These are phyloP conservation scores for Trypoxylus dichotomus DNA, from an alignment of 1,140 invertebrate species.

Conservation along the genomic window DNA sequence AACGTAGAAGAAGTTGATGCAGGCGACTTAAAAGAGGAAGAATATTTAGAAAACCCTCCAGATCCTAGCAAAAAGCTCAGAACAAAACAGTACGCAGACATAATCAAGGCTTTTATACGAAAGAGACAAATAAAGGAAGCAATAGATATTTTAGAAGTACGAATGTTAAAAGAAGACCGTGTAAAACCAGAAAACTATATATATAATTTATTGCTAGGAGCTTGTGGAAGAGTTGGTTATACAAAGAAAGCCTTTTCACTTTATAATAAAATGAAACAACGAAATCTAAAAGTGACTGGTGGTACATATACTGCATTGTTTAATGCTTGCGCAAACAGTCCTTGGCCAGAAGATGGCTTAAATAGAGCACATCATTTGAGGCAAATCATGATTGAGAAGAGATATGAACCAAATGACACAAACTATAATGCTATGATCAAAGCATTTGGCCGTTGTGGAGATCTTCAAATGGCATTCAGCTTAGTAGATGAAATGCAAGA, in stretches of 20 bases:
- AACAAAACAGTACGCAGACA: conserved; percentile 64
- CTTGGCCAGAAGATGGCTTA: conserved; percentile 64
- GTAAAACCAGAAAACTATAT: conserved; percentile 77
- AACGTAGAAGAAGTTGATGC: conserved; percentile 52
- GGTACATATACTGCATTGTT: conserved; percentile 82
- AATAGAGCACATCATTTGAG: conserved; percentile 66
- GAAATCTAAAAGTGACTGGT: conserved; percentile 65
- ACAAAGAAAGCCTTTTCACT: conserved; percentile 82
- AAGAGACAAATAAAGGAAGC: conserved; percentile 70
- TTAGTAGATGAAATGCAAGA: conserved; percentile 82
- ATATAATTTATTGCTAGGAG: conserved; percentile 78
- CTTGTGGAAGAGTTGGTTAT: conserved; percentile 78
- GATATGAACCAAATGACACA: conserved; percentile 68
- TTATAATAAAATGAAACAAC: conserved; percentile 79
- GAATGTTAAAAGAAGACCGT: conserved; percentile 73
- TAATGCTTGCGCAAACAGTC: conserved; percentile 84
- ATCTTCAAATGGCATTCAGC: conserved; percentile 74
- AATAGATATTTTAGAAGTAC: conserved; percentile 71
- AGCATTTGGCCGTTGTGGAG: conserved; percentile 81
- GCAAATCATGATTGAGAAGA: conserved; percentile 69
- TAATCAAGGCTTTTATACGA: conserved; percentile 68
- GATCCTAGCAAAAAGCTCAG: conserved; percentile 55
- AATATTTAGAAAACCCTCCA: conserved; percentile 55
- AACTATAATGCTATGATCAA: conserved; percentile 90
- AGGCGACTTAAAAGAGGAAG: conserved; percentile 60